These are phyloP conservation scores for Leptinotarsa haldemani DNA, from an alignment of 2,888 invertebrate genomes.

Conservation along the genomic window DNA sequence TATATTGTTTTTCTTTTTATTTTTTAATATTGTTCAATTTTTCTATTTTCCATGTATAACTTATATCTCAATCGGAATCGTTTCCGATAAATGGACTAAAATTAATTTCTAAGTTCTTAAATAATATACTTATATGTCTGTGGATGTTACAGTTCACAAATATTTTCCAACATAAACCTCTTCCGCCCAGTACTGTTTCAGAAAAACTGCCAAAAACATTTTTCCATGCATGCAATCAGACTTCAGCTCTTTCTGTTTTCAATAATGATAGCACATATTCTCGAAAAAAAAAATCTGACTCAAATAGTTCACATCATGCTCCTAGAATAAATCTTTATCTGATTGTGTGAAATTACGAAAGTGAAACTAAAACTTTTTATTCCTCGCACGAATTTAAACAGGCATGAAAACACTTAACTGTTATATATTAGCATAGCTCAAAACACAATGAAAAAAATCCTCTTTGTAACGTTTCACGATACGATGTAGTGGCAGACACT, in stretches of 20 bases:
- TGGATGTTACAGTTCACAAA: too few relatives aligned
- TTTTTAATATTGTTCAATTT: too few relatives aligned
- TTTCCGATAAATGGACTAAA: too few relatives aligned
- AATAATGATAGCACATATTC: too few relatives aligned
- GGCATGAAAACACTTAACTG: constrained; percentile 18
- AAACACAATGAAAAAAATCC: constrained; percentile 15
- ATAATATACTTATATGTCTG: too few relatives aligned
- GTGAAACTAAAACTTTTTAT: constrained; percentile 11
- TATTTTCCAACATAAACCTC: too few relatives aligned
- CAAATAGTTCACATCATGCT: background rate
- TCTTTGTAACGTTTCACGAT: constrained; percentile 14
- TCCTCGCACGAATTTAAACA: constrained; percentile 8
- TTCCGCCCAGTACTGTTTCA: too few relatives aligned
- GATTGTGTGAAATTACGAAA: constrained; percentile 1
- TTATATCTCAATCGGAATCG: too few relatives aligned
- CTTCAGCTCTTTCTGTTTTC: background rate
- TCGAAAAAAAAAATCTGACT: background rate
- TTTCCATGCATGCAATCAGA: background rate
- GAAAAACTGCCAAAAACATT: background rate
- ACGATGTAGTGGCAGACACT: constrained; percentile 25
- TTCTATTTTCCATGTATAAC: too few relatives aligned
- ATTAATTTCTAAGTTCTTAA: too few relatives aligned
- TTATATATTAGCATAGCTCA: constrained; percentile 17
- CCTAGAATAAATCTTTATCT: background rate
- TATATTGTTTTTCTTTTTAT: too few relatives aligned